phyloP scores from a whole-genome alignment of 2,888 invertebrate genomes.

The Drosophila lutescens region DNA sequence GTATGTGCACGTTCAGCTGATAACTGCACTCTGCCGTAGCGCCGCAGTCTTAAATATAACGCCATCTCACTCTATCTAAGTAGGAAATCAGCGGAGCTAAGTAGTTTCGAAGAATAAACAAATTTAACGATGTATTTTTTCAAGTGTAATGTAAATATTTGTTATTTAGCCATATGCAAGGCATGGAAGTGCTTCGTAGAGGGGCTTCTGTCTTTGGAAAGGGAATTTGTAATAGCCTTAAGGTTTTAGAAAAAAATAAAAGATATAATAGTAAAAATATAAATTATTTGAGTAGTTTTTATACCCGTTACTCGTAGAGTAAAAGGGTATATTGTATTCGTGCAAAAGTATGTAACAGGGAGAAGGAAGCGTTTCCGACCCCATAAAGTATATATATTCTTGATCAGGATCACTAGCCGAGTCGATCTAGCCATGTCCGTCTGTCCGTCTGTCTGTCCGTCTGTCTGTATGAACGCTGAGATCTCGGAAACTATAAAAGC shows the following conservation, averaged over 20 bases:
- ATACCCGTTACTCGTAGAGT: no score
- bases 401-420: no score
- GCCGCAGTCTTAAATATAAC: slow-evolving; percentile 30
- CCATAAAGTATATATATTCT: no score
- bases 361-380: no score
- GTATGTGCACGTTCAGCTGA: slow-evolving; percentile 36
- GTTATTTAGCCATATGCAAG: slow-evolving; percentile 10
- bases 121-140: slow-evolving; percentile 64
- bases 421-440: no score
- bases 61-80: slow-evolving; percentile 41
- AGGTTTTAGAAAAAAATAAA: no score
- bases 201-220: neutral
- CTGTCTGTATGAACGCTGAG: no score
- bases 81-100: slow-evolving; percentile 67
- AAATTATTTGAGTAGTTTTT: no score
- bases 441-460: no score
- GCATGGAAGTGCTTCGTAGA: neutral
- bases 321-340: no score
- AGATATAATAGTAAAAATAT: neutral
- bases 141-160: slow-evolving; percentile 66
- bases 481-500: no score
- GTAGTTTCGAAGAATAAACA: slow-evolving; percentile 72
- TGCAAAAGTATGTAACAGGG: no score
- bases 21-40: slow-evolving; percentile 28
- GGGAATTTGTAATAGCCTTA: neutral